Base-by-base conservation (phyloP, 1,140 invertebrate species). In the Brachionus sp. region DNA sequence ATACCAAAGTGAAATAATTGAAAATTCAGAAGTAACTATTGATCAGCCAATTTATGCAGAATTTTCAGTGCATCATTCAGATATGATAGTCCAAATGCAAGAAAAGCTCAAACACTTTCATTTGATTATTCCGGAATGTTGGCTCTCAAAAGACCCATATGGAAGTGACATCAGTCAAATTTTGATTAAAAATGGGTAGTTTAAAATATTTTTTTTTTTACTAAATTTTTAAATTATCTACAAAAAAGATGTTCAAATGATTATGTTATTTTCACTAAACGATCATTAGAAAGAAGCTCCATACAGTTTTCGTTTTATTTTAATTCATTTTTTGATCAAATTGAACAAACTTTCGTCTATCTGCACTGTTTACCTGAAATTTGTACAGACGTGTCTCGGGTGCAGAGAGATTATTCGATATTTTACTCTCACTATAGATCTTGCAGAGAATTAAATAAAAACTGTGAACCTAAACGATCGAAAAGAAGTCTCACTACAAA, bases 21-120 rank as follows among this genome's bases (percentile, higher is more conserved):
- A 62, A 33, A 19, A 57, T 53, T 9, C 37, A 13, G 9, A 44
- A 42, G 12, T 80, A 25, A 19, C n/a, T 5, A 12, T 25, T 62
- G 50, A 62, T 80, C 35, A 62, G 5, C 7, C 19, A 42, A 5
- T 80, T 16, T 80, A 33, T 80, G 77, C 57, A 19, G 16, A 80
- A 42, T 80, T 80, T 42, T 62, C 25, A 4, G 77, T 80, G 9
- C 29, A 33, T 23, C 9, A 37, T 80, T 80, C 50, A 12, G n/a
- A 39, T 5, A 80, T 37, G 42, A 57, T 80, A 23, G 12, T 12
- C 10, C 77, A 80, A 62, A n/a, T 80, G n/a, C 10, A 80, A 42
- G 23, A 80, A 13, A 80, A 80, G 16, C 23, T 80, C 2, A 57
- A 80, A 62, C 13, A 80, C 42, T 62, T 80, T 62, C 50, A 80